Base-by-base conservation (phyloP, 1,140 invertebrate genomes). In the Aphaenogaster rudis region DNA sequence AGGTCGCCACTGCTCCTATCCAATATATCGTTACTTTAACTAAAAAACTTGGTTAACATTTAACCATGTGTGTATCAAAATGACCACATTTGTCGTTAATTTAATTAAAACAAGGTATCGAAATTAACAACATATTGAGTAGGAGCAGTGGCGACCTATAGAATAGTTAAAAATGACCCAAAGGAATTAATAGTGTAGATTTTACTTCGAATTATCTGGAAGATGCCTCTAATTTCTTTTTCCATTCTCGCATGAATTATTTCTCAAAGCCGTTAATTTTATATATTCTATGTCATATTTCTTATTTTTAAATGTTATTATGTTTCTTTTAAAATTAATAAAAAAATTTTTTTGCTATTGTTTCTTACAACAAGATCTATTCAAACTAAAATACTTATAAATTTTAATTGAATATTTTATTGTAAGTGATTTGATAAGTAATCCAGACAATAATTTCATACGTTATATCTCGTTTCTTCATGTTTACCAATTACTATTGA, bases 401-500 rank as follows among this genome's bases (percentile, higher is more conserved):
- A 39, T 57, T 42, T 45, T n/a, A 42, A 48, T 69, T 39, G 5
- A 39, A 39, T 54, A 36, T 80, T 67, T 28, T 3, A 69, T 80
- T 69, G 42, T 11, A 69, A 52, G 59, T 59, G 33, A 67, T 50
- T 39, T 17, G n/a, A 67, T 17, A 67, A 21, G 21, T 52, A 36
- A 48, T 52, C 1, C 11, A 39, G 0, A 79, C 6, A 28, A 80
- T 42, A 45, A 71, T 80, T 80, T 67, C 2, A 52, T 45, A n/a
- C 1, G 21, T 72, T 57, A 33, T 71, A 57, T 33, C 28, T 79
- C 9, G 15, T 45, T 45, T n/a, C 13, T 9, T 42, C 36, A 36
- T 81, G 21, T 81, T 81, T 72, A 59, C 21, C 21, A 15, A 72
- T 71, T 57, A 80, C 52, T 81, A 57, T 72, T 45, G 48, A 0